Percentiles rank a stretch among this genome's conserved stretches.
phyloP scores from a whole-genome alignment of 2,797 vertebrate genomes.

The Pteropus rufus region DNA sequence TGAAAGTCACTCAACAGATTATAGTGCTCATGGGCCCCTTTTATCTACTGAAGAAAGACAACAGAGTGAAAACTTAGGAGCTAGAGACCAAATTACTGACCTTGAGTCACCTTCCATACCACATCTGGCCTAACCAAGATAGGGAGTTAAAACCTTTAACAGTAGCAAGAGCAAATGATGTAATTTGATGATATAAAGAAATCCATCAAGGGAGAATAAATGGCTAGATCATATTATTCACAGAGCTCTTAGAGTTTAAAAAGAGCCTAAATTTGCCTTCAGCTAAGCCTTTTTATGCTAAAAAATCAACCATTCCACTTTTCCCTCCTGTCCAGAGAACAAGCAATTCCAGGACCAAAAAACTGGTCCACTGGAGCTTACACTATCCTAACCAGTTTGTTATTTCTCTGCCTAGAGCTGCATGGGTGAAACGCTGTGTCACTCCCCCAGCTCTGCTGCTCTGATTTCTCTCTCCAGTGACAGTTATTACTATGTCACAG shows the following conservation, averaged over 20 bases:
- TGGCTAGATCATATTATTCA: conserved; percentile 43
- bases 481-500: not conserved
- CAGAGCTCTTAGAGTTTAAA: conserved; percentile 35
- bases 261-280: conserved; percentile 45
- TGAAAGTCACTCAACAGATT: conserved; percentile 75
- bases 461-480: not conserved
- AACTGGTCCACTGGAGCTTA: conserved; percentile 43
- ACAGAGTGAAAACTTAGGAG: conserved; percentile 55
- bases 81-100: conserved; percentile 56
- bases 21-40: conserved; percentile 48
- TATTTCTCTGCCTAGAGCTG: conserved; percentile 36
- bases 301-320: conserved; percentile 33
- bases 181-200: conserved; percentile 52
- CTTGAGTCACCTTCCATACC: conserved; percentile 63
- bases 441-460: not conserved
- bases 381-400: not conserved
- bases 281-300: conserved; percentile 35
- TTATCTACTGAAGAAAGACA: conserved; percentile 73
- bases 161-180: conserved; percentile 54
- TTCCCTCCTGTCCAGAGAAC: conserved; percentile 37
- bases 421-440: not conserved
- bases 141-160: conserved; percentile 48
- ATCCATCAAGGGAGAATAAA: conserved; percentile 34
- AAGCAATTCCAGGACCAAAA: conserved; percentile 70
- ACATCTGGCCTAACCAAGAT: not conserved